Percentiles rank a stretch among this genome's conserved stretches.
These are phyloP conservation scores for Timandra comae DNA, from an alignment of 2,888 invertebrate species.

Conservation along the genomic window DNA sequence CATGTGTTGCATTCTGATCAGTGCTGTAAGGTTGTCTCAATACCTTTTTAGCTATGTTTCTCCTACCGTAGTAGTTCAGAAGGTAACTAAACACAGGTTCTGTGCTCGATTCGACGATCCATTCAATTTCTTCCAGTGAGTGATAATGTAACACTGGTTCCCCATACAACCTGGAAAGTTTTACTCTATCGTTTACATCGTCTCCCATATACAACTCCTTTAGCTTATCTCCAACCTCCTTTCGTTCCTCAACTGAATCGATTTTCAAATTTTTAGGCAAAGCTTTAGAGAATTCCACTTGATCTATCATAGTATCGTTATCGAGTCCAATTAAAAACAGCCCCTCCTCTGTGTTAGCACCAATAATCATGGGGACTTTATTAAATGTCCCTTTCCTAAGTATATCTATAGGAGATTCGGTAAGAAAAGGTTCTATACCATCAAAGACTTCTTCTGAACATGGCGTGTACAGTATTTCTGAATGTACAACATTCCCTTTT, in stretches of 20 bases:
- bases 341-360: slow-evolving; percentile 49
- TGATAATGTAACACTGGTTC: slow-evolving; percentile 40
- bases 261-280: slow-evolving; percentile 52
- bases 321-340: slow-evolving; percentile 42
- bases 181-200: slow-evolving; percentile 32
- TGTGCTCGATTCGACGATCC: slow-evolving; percentile 33
- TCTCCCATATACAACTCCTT: slow-evolving; percentile 52
- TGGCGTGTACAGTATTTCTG: slow-evolving; percentile 49
- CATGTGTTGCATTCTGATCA: slow-evolving; percentile 47
- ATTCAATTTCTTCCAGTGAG: slow-evolving; percentile 42
- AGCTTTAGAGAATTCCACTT: slow-evolving; percentile 39
- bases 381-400: slow-evolving; percentile 42
- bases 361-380: slow-evolving; percentile 57
- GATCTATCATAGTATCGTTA: slow-evolving; percentile 36
- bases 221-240: slow-evolving; percentile 34
- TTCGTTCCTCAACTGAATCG: slow-evolving; percentile 27
- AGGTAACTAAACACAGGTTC: slow-evolving; percentile 46
- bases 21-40: slow-evolving; percentile 24
- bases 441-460: slow-evolving; percentile 47
- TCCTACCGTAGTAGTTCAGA: slow-evolving; percentile 44
- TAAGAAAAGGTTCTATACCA: slow-evolving; percentile 54
- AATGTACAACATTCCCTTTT: slow-evolving; percentile 36
- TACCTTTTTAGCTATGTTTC: slow-evolving; percentile 37
- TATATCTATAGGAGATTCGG: slow-evolving; percentile 41
- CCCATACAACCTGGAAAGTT: slow-evolving; percentile 45